These are phyloP conservation scores for Chaetops frenatus DNA, from an alignment of 2,113 vertebrate genomes.

Conservation along the genomic window DNA sequence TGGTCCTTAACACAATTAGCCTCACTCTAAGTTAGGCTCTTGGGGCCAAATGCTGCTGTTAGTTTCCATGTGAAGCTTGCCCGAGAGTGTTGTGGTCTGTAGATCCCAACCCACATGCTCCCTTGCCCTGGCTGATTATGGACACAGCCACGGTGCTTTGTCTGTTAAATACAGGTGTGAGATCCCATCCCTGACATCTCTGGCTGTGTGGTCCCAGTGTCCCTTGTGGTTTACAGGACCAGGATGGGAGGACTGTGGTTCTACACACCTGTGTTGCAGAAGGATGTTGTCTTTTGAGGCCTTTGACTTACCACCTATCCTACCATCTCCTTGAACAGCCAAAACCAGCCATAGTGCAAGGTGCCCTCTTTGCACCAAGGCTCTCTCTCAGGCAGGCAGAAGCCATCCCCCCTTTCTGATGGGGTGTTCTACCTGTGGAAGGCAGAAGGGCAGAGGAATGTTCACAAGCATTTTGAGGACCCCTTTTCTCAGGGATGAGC, in stretches of 20 bases:
- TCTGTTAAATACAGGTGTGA: fast-evolving
- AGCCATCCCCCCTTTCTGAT: not conserved
- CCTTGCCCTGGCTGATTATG: fast-evolving
- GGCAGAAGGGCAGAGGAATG: not conserved
- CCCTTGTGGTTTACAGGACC: not conserved
- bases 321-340: not conserved
- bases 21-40: not conserved
- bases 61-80: not conserved
- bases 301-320: not conserved
- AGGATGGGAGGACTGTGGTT: not conserved
- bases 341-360: not conserved
- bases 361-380: not conserved
- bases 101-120: fast-evolving
- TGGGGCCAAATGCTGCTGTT: not conserved
- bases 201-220: not conserved
- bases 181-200: not conserved
- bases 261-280: not conserved
- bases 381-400: not conserved
- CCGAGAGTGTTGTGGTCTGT: not conserved
- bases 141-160: fast-evolving
- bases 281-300: not conserved
- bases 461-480: not conserved
- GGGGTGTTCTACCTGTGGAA: not conserved
- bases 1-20: constrained; percentile 59
- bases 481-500: not conserved